phyloP scores from a whole-genome alignment of 2,113 vertebrate genomes.

The Sula dactylatra region DNA sequence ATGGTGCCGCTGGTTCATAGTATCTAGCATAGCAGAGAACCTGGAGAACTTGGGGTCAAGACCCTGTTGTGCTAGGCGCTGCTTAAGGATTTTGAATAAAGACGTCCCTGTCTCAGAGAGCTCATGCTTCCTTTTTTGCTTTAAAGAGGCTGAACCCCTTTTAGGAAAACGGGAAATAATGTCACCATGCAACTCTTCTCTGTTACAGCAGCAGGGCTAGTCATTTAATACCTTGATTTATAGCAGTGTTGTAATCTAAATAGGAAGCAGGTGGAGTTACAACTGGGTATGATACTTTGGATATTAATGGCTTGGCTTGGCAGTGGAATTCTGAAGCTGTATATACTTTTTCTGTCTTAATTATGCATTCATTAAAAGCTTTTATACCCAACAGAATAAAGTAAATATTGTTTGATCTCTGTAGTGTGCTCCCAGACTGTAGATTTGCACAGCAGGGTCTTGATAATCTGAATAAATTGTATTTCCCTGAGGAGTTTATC shows the following conservation, averaged over 20 bases:
- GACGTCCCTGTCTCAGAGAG: not conserved
- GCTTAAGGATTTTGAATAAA: not conserved
- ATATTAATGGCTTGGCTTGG: constrained; percentile 81
- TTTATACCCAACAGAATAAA: constrained; percentile 86
- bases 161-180: not conserved
- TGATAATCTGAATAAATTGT: constrained; percentile 88
- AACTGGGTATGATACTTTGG: constrained; percentile 70
- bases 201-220: not conserved
- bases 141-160: not conserved
- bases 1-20: not conserved
- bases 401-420: constrained; percentile 90
- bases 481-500: constrained; percentile 85
- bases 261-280: constrained; percentile 79
- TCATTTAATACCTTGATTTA: constrained; percentile 71
- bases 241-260: constrained; percentile 73
- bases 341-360: constrained; percentile 83
- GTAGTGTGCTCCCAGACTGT: constrained; percentile 85
- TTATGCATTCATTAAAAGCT: constrained; percentile 89
- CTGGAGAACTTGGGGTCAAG: not conserved
- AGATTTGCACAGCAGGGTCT: constrained; percentile 87
- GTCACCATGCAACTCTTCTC: not conserved
- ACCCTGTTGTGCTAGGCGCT: not conserved
- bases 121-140: not conserved
- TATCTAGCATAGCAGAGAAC: not conserved
- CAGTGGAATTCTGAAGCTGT: constrained; percentile 78